These are phyloP conservation scores for Turnix velox DNA, from an alignment of 2,113 vertebrate genomes.

Conservation along the genomic window DNA sequence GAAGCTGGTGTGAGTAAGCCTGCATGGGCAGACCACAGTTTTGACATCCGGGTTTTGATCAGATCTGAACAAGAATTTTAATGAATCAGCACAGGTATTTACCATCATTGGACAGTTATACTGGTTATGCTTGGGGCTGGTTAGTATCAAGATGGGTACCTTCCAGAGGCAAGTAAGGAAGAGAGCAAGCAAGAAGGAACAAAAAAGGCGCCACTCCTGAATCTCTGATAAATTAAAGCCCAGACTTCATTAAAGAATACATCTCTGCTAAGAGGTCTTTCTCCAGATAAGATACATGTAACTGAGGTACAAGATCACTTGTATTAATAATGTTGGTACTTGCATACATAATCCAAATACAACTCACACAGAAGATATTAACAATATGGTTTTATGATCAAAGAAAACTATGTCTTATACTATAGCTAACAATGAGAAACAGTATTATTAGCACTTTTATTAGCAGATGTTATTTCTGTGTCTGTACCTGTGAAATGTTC, in stretches of 20 bases:
- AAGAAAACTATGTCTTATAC: background rate
- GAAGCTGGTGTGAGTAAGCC: background rate
- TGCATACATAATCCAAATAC: background rate
- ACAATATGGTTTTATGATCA: background rate
- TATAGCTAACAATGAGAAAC: background rate
- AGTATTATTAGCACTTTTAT: background rate
- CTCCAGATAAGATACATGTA: background rate
- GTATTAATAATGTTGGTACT: background rate
- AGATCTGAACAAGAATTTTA: constrained; percentile 43
- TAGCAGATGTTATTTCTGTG: background rate
- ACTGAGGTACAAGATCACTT: background rate
- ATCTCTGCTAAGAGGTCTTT: background rate
- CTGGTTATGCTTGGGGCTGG: constrained; percentile 33
- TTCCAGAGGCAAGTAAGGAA: constrained; percentile 36
- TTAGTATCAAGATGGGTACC: background rate
- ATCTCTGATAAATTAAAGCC: background rate
- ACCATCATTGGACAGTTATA: background rate
- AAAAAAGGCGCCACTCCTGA: background rate
- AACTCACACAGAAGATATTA: background rate
- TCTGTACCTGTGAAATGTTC: background rate
- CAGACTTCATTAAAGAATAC: background rate
- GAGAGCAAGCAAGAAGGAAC: background rate
- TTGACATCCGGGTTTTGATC: constrained; percentile 40
- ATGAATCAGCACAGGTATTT: constrained; percentile 43
- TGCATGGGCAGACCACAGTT: constrained; percentile 4